Conservation (phyloP, 2,888 invertebrate species). For the Actias luna region DNA sequence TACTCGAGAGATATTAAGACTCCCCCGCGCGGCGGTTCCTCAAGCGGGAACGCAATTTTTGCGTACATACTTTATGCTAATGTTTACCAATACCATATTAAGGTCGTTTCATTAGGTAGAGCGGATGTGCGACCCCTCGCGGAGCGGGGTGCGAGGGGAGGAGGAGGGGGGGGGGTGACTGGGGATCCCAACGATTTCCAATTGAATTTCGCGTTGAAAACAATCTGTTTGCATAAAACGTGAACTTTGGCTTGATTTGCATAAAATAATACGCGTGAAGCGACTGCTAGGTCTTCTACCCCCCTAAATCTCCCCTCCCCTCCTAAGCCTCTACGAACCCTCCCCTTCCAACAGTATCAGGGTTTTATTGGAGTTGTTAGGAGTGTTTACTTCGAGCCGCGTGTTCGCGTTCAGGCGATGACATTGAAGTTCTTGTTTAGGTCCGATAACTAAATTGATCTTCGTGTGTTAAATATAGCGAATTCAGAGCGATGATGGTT, state of each 20-base stretch:
- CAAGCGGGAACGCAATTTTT: conserved; percentile 58
- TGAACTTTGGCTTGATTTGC: conserved; percentile 58
- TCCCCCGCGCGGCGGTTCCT: conserved; percentile 40
- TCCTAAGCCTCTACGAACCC: no score
- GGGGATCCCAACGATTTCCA: conserved; percentile 50
- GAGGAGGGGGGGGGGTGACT: conserved; percentile 18
- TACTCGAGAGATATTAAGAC: conserved; percentile 50
- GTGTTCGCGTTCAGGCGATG: neutral
- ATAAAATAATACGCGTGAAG: conserved; percentile 49
- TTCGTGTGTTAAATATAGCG: no score
- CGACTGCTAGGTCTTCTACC: neutral
- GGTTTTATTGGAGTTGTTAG: neutral
- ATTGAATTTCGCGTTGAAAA: conserved; percentile 61
- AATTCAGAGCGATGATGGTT: no score
- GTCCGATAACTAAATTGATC: no score
- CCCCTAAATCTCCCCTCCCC: neutral
- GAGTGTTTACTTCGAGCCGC: neutral
- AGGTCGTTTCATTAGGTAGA: conserved; percentile 57
- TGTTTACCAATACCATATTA: conserved; percentile 61
- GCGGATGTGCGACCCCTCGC: neutral
- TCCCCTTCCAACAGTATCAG: no score
- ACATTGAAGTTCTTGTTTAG: neutral
- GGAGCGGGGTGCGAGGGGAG: neutral
- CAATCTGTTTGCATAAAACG: conserved; percentile 61
- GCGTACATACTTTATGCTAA: conserved; percentile 63